Conservation (phyloP, 2,797 vertebrate species). For the Anguilla marmorata region DNA sequence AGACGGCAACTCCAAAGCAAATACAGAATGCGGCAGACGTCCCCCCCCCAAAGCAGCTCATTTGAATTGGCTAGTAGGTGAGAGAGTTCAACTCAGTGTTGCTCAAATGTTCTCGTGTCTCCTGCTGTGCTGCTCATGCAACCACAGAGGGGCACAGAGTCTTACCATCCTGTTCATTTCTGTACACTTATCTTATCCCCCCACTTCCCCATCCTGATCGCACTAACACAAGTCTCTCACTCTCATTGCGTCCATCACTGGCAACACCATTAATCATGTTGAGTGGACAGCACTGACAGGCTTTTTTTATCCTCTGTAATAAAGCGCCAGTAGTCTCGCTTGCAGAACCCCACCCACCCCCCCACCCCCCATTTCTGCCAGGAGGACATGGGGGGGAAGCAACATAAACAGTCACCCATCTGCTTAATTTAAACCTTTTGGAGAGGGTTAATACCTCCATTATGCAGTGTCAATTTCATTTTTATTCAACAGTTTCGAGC, state of each 20-base stretch:
- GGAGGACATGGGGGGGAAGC: slow-evolving; percentile 29
- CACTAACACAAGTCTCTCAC: slow-evolving; percentile 58
- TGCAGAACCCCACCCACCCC: background rate
- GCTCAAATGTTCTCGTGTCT: slow-evolving; percentile 61
- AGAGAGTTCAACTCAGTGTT: slow-evolving; percentile 67
- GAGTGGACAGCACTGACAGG: slow-evolving; percentile 68
- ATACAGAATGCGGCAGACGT: slow-evolving; percentile 36
- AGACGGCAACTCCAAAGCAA: background rate
- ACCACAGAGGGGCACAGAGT: background rate
- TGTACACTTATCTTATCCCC: slow-evolving; percentile 53
- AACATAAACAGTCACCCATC: slow-evolving; percentile 64
- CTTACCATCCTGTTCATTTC: background rate
- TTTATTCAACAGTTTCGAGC: background rate
- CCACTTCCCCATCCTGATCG: slow-evolving; percentile 46
- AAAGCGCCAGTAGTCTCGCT: slow-evolving; percentile 41
- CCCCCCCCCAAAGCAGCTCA: slow-evolving; percentile 68
- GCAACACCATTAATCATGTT: slow-evolving; percentile 71
- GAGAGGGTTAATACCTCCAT: slow-evolving; percentile 56
- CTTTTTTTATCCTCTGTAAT: slow-evolving; percentile 50
- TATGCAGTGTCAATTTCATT: slow-evolving; percentile 30
- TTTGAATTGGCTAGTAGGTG: slow-evolving; percentile 66
- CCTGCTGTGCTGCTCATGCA: slow-evolving; percentile 51
- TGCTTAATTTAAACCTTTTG: slow-evolving; percentile 62
- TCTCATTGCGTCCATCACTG: slow-evolving; percentile 67
- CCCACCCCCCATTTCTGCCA: slow-evolving; percentile 26